These are phyloP conservation scores for Rhagologus leucostigma DNA, from an alignment of 2,113 vertebrate genomes.

Conservation along the genomic window DNA sequence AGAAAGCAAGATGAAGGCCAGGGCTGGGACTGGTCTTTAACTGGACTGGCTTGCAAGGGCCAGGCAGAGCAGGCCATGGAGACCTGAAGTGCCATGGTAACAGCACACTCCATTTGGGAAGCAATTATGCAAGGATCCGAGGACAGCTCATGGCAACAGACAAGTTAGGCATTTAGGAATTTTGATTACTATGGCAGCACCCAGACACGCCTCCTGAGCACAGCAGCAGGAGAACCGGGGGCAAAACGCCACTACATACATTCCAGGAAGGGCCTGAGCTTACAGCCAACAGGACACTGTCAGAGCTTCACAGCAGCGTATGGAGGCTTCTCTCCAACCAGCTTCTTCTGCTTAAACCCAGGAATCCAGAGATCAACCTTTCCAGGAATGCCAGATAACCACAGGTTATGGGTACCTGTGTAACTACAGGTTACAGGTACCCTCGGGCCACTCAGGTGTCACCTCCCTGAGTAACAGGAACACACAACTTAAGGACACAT, in stretches of 20 bases:
- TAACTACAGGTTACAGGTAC: background rate
- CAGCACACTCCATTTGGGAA: background rate
- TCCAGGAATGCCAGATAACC: background rate
- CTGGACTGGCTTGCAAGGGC: background rate
- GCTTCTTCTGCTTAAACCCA: background rate
- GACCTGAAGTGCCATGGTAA: background rate
- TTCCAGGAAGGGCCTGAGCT: background rate
- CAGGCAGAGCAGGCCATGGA: background rate
- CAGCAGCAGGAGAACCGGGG: background rate
- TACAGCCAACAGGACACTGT: background rate
- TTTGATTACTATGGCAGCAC: background rate
- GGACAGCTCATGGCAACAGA: background rate
- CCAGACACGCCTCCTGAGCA: background rate
- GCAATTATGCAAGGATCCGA: background rate
- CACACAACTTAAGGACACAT: background rate
- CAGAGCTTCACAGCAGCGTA: fast-evolving
- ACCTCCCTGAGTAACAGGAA: background rate
- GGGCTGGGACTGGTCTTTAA: background rate
- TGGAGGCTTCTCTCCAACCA: background rate
- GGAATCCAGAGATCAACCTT: background rate
- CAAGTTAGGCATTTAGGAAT: background rate
- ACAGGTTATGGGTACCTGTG: background rate
- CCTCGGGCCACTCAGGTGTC: background rate
- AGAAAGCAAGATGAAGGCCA: background rate
- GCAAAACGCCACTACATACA: background rate